A percentile compares a stretch with the other conserved stretches of the same genome.
phyloP scores from a whole-genome alignment of 2,888 invertebrate species.

The Pantelozetes paolii region DNA sequence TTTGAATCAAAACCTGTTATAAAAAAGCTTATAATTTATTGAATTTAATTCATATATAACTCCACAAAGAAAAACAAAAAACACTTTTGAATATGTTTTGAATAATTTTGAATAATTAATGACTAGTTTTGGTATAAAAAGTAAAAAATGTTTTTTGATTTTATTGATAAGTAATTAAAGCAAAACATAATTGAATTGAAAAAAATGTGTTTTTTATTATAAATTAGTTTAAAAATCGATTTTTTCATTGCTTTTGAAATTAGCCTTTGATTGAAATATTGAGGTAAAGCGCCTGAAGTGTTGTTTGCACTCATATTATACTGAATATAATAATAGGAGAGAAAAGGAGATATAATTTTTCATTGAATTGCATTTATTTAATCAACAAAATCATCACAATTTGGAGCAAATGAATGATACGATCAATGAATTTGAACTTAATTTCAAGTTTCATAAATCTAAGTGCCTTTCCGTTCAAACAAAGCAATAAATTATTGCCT shows the following conservation, averaged over 20 bases:
- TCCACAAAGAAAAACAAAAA: background rate
- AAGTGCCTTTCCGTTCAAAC: no score
- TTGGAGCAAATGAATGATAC: conserved; percentile 4
- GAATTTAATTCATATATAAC: background rate
- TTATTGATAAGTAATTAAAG: background rate
- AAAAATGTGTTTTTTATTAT: background rate
- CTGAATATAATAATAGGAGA: background rate
- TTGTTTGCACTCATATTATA: background rate
- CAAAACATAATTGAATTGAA: background rate
- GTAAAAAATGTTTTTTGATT: no score
- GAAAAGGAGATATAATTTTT: no score
- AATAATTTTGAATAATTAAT: background rate
- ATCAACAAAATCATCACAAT: conserved; percentile 1
- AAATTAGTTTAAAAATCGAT: background rate
- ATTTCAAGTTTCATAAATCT: conserved; percentile 5
- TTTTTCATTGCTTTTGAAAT: no score
- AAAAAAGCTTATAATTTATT: background rate
- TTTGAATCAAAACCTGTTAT: conserved; percentile 8
- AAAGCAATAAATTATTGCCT: background rate
- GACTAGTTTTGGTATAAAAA: no score
- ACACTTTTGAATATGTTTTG: background rate
- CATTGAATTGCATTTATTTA: conserved; percentile 7
- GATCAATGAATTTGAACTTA: conserved; percentile 4
- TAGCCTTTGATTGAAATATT: background rate
- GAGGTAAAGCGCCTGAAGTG: background rate